Evolutionary conservation across 1,140 invertebrate genomes (phyloP).

Genomic region (Drosophila azteca): DNA sequence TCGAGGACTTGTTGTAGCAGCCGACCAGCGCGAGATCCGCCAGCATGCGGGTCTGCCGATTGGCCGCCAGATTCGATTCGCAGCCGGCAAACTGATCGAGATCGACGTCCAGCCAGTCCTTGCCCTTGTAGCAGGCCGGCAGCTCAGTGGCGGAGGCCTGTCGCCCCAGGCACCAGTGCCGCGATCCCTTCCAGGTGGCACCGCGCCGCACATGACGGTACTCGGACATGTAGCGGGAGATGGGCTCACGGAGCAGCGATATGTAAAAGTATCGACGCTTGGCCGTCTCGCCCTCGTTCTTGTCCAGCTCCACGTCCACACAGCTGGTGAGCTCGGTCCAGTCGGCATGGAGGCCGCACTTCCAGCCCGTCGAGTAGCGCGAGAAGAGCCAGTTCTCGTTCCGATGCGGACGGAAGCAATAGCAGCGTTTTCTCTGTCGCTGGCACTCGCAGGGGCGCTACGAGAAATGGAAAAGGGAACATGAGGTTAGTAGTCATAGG

Average conservation of each 20-base stretch:
- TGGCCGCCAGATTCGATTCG: conserved; percentile 95
- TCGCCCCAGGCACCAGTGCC: conserved; percentile 94
- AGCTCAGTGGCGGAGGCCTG: conserved; percentile 90
- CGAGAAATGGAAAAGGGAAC: conserved; percentile 12
- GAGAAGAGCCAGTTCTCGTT: conserved; percentile 99
- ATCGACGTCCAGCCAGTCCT: conserved; percentile 87
- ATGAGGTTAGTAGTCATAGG: not conserved
- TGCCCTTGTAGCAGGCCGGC: conserved; percentile 90
- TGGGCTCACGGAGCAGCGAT: conserved; percentile 96
- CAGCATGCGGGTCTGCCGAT: conserved; percentile 98
- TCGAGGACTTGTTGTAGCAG: conserved; percentile 95
- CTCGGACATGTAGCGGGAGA: conserved; percentile 95
- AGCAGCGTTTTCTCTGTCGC: conserved; percentile 93
- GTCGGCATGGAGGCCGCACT: conserved; percentile 98
- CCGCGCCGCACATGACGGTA: conserved; percentile 98
- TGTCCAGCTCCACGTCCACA: conserved; percentile 93
- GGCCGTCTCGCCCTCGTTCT: conserved; percentile 91
- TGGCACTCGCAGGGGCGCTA: conserved; percentile 95
- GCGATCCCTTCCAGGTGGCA: conserved; percentile 97
- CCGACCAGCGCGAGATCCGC: conserved; percentile 96
- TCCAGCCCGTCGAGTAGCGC: conserved; percentile 99
- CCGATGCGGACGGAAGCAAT: conserved; percentile 95
- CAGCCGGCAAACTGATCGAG: conserved; percentile 95
- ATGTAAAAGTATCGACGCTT: conserved; percentile 97
- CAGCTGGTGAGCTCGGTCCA: conserved; percentile 98